Base-by-base conservation (phyloP, 2,797 vertebrate genomes). In the Ptychobarbus kaznakovi region DNA sequence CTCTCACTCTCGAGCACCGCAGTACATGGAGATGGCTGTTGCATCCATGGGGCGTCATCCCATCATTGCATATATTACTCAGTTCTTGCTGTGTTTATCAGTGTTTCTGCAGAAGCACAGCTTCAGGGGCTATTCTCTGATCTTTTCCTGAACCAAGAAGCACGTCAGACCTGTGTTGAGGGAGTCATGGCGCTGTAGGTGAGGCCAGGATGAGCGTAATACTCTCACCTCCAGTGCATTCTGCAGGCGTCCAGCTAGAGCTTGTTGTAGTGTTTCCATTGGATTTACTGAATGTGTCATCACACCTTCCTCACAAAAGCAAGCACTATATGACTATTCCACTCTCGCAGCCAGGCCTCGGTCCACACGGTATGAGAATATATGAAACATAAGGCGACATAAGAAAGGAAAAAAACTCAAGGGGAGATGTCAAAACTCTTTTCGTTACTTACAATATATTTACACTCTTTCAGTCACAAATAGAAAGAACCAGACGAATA, bases 81-180 rank as follows among this genome's bases (percentile, higher is more conserved):
- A 82, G 63, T 72, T 73, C 82, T 77, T 68, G 81, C 72, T 16
- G 80, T 86, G 81, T 88, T 90, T 90, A 87, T 88, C 87, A 82
- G 83, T 25, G 79, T 76, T 78, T 84, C 63, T 84, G 86, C 86
- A 87, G 84, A 82, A 80, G 86, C 86, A 15, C 65, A 63, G 86
- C 84, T 87, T 22, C 40, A 44, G 66, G 82, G 79, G 22, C 61
- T 35, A 65, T 61, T 65, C 51, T 87, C 66, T 81, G 86, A 86
- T 88, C 87, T 82, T 84, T 86, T 87, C 25, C 78, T 78, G 74
- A 35, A 49, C 51, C 8, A 58, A 87, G 42, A 84, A 81, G 53
- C 66, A 69, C 85, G 70, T 90, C 84, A 85, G 87, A 76, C 79
- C 66, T 38, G 65, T 77, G 15, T 65, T 5, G 51, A 79, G 77